Evolutionary conservation across 2,888 invertebrate species (phyloP), one percentile per base, ranked within the genome.

Genomic region (Pherbina coryleti): DNA sequence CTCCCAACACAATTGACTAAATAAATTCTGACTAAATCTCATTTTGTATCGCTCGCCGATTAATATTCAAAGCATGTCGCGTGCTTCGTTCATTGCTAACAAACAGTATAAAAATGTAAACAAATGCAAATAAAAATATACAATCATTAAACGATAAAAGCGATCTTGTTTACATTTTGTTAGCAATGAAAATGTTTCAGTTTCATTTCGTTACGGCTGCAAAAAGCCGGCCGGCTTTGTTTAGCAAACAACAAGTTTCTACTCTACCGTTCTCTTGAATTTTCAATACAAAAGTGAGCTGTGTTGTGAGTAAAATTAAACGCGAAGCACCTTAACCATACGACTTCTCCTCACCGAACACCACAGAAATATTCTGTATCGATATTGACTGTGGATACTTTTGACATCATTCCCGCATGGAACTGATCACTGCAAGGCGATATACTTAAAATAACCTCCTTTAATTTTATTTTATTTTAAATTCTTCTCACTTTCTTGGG

Each of bases 181-280:
- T 7, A n/a, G n/a, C 14, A 66, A 44, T 37, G 11, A 67, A 17
- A 44, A 37, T 8, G 37, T 19, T 37, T n/a, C 44, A 37, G 22
- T 67, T 67, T 37, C 44, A 67, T n/a, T 67, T 17, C 37, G 44
- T 67, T 67, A 5, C 67, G 3, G 9, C 9, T 19, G 44, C 66
- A 7, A 31, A 37, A 66, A 66, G 66, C 67, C 67, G 67, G 67
- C 67, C 37, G 37, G 67, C 37, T 19, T 55, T n/a, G 2, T 19
- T 55, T 19, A 19, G 19, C 9, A 19, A 55, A 22, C 55, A 55
- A 55, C 55, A 3, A 2, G 1, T 55, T 22, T 19, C 17, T 22
- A n/a, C n/a, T n/a, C n/a, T 14, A 55, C 55, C 4, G 55, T 19
- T 55, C n/a, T 55, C 55, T n/a, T 11, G 9, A 11, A 44, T 14